Percentiles rank a stretch among this genome's conserved stretches.
Evolutionary conservation across 2,888 invertebrate species (phyloP).

Genomic region (Nomada flava): DNA sequence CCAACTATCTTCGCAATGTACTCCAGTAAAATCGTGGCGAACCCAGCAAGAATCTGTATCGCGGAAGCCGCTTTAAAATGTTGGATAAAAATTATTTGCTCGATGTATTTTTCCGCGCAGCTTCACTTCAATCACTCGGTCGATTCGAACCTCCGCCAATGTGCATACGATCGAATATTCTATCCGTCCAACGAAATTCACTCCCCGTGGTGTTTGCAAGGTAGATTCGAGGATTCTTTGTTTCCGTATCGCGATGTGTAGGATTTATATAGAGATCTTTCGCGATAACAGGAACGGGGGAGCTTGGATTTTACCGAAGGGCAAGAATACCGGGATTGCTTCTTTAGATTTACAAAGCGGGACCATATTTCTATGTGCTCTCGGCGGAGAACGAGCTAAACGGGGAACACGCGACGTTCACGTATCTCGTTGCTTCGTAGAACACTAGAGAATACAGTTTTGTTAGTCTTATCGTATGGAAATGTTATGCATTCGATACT

Average conservation of each 20-base stretch:
- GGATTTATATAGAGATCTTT: neutral
- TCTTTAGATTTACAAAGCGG: no score
- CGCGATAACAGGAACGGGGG: neutral
- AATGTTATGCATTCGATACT: no score
- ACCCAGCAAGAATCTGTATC: neutral
- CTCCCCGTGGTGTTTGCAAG: conserved; percentile 1
- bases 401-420: no score
- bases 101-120: conserved; percentile 37
- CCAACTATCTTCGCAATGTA: no score
- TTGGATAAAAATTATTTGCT: conserved; percentile 21
- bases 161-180: neutral
- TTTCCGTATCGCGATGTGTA: neutral
- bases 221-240: neutral
- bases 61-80: neutral
- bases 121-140: conserved; percentile 26
- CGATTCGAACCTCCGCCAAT: conserved; percentile 8
- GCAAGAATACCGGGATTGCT: no score
- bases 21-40: neutral
- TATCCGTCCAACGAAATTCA: conserved; percentile 15
- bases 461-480: no score
- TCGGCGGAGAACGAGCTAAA: no score
- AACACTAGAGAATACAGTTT: no score
- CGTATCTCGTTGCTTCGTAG: no score
- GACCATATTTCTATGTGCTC: no score
- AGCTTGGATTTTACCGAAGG: neutral